These are phyloP conservation scores for Poecilus cupreus DNA, from an alignment of 2,888 invertebrate genomes.

Conservation along the genomic window DNA sequence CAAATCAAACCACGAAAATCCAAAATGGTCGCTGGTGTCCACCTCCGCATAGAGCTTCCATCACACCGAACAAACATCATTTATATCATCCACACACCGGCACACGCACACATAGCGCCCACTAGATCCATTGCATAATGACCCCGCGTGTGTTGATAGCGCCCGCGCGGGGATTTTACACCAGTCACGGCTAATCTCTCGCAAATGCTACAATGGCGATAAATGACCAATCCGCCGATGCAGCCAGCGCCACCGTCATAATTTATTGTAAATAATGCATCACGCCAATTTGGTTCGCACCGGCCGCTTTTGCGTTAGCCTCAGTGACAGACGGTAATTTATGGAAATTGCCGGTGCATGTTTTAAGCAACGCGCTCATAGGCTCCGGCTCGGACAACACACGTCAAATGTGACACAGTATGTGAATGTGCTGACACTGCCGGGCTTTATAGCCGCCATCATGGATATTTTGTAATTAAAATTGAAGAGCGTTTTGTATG, in stretches of 20 bases:
- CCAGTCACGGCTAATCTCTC: conserved; percentile 40
- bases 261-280: conserved; percentile 58
- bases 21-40: conserved; percentile 1
- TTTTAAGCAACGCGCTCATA: conserved; percentile 15
- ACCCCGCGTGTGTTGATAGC: conserved; percentile 29
- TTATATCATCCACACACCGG: background rate
- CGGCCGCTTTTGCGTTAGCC: background rate
- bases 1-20: conserved; percentile 8
- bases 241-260: conserved; percentile 5
- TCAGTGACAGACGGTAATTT: conserved; percentile 34
- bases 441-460: conserved; percentile 5
- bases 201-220: conserved; percentile 57
- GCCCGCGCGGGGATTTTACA: conserved; percentile 35
- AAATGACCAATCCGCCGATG: conserved; percentile 50
- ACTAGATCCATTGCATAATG: conserved; percentile 28
- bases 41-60: background rate
- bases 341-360: conserved; percentile 53
- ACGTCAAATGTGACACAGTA: conserved; percentile 33
- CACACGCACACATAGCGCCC: background rate
- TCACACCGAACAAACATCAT: conserved; percentile 9
- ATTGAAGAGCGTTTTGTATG: conserved; percentile 18
- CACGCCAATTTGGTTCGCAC: conserved; percentile 28
- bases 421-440: background rate
- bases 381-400: background rate
- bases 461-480: conserved; percentile 46